These are phyloP conservation scores for Drosophila repleta DNA, from an alignment of 1,140 invertebrate species.

Conservation along the genomic window DNA sequence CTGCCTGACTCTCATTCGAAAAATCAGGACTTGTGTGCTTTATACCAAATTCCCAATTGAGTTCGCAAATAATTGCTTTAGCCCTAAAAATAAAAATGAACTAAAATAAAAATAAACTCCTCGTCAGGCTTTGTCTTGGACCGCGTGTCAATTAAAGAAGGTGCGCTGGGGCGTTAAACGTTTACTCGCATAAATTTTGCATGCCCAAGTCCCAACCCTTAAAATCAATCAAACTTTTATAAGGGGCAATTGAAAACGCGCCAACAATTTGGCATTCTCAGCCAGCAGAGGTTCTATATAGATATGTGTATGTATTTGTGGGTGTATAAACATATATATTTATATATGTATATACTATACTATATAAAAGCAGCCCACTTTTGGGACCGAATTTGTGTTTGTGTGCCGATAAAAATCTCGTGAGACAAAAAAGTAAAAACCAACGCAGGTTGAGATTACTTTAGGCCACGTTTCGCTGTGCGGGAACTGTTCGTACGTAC, in stretches of 20 bases:
- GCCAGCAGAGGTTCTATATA: constrained; percentile 9
- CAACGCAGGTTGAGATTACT: constrained; percentile 48
- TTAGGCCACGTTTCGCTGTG: constrained; percentile 30
- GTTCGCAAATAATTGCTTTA: constrained; percentile 4
- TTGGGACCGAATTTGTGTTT: constrained; percentile 55
- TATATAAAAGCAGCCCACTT: constrained; percentile 19
- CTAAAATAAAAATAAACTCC: constrained; percentile 3
- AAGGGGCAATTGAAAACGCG: constrained; percentile 45
- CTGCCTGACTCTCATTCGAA: not conserved
- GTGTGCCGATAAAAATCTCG: constrained; percentile 56
- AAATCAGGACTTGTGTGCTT: constrained; percentile 15
- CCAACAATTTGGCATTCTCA: constrained; percentile 25
- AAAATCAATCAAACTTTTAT: constrained; percentile 56
- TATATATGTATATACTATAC: not conserved
- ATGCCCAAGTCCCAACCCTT: constrained; percentile 20
- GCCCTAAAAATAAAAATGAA: constrained; percentile 1
- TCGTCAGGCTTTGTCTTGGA: not conserved
- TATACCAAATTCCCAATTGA: constrained; percentile 11
- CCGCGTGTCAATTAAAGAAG: constrained; percentile 29
- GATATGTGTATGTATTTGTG: not conserved
- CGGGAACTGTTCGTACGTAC: constrained; percentile 24
- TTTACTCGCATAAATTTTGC: constrained; percentile 65
- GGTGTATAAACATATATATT: not conserved
- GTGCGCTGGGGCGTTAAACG: constrained; percentile 51
- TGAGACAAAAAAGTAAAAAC: constrained; percentile 56